A percentile compares a stretch with the other conserved stretches of the same genome.
phyloP scores from a whole-genome alignment of 2,113 vertebrate species.

The Oceanites oceanicus region DNA sequence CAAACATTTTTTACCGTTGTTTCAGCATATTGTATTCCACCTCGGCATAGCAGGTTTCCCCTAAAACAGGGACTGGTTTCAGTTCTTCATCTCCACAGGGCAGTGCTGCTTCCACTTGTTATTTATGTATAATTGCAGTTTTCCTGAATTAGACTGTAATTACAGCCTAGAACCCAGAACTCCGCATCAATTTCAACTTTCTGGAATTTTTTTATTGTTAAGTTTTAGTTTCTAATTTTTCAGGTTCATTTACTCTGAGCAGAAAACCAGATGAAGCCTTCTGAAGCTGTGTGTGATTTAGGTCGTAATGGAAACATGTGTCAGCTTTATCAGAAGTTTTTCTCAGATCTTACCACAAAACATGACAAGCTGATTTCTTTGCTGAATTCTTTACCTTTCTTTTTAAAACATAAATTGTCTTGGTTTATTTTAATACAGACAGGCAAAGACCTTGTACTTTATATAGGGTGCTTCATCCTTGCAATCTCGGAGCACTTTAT shows the following conservation, averaged over 20 bases:
- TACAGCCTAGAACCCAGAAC: conserved; percentile 15
- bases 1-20: neutral
- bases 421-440: neutral
- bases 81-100: neutral
- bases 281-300: neutral
- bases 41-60: neutral
- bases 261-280: neutral
- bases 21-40: neutral
- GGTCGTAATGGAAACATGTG: neutral
- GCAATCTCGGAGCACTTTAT: conserved; percentile 15
- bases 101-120: neutral
- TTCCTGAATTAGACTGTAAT: conserved; percentile 34
- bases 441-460: conserved; percentile 14
- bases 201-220: neutral
- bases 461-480: conserved; percentile 10
- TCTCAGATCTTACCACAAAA: neutral
- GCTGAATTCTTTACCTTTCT: neutral
- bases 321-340: neutral
- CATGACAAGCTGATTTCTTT: neutral
- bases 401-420: conserved; percentile 15
- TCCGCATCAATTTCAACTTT: neutral
- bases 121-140: conserved; percentile 33
- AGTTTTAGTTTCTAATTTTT: neutral
- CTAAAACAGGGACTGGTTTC: neutral
- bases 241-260: neutral